Evolutionary conservation across 2,797 vertebrate species (phyloP).

Genomic region (Tiaroga cobitis): DNA sequence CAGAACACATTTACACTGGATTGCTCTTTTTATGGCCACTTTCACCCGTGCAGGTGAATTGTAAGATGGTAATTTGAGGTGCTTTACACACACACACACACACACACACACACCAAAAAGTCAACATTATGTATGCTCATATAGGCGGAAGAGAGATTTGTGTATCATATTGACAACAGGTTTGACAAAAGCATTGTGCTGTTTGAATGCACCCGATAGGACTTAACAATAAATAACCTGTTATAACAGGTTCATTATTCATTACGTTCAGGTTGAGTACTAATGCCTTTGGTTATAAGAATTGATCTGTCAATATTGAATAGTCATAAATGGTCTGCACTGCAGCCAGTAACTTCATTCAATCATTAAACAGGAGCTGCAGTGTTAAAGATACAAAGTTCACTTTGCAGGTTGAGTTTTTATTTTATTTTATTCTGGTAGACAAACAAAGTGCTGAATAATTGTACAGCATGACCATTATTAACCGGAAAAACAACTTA

Average conservation of each 20-base stretch:
- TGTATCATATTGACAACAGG: background rate
- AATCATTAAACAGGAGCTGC: constrained; percentile 55
- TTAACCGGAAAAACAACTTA: background rate
- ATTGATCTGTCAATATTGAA: background rate
- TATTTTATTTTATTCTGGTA: constrained; percentile 7
- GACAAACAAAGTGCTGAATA: constrained; percentile 12
- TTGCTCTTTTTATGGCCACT: background rate
- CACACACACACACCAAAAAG: background rate
- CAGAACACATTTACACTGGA: constrained; percentile 9
- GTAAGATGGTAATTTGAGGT: background rate
- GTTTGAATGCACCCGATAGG: background rate
- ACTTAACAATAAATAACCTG: background rate
- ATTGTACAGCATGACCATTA: background rate
- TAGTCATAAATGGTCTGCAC: background rate
- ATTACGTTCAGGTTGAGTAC: background rate
- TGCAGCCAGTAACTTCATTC: constrained; percentile 36
- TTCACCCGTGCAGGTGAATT: constrained; percentile 17
- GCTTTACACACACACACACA: background rate
- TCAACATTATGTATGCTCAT: background rate
- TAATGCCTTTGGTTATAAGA: background rate
- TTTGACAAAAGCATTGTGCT: constrained; percentile 1
- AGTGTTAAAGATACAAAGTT: constrained; percentile 51
- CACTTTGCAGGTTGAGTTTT: background rate
- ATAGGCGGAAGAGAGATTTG: background rate
- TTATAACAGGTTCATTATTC: background rate